Percentiles rank a stretch among this genome's conserved stretches.
phyloP scores from a whole-genome alignment of 1,140 invertebrate species.

The Brachionus manjavacas region DNA sequence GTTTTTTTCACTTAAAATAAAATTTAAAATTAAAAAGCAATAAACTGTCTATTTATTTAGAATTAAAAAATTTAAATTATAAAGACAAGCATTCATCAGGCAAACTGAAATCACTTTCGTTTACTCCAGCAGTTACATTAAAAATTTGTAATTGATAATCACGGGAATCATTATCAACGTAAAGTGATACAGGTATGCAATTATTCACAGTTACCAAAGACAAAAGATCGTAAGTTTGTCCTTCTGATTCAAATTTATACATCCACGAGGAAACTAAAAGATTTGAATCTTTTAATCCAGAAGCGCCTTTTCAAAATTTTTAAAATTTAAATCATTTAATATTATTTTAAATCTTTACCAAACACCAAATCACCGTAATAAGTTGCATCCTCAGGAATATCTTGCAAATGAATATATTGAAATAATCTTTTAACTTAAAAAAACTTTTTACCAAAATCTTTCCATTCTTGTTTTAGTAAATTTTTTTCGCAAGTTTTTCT shows the following conservation, averaged over 20 bases:
- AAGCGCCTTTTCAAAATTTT: neutral
- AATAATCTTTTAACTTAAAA: too few relatives aligned
- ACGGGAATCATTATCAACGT: neutral
- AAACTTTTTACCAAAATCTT: neutral
- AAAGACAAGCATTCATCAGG: neutral
- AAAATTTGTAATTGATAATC: neutral
- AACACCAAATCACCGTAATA: too few relatives aligned
- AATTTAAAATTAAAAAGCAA: too few relatives aligned
- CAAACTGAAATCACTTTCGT: neutral
- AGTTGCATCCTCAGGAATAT: too few relatives aligned
- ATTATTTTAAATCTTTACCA: too few relatives aligned
- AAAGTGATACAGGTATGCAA: neutral
- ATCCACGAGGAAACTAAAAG: neutral
- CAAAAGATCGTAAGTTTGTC: neutral
- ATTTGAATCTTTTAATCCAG: neutral
- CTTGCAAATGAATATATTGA: too few relatives aligned
- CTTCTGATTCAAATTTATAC: neutral
- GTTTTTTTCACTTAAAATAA: too few relatives aligned
- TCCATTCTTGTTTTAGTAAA: neutral
- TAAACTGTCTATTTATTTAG: too few relatives aligned
- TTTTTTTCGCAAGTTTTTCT: neutral
- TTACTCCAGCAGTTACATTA: neutral
- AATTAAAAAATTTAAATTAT: too few relatives aligned
- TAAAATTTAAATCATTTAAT: neutral
- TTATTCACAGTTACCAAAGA: neutral